Evolutionary conservation across 2,113 vertebrate species (phyloP).

Genomic region (Brevimyrus niger): DNA sequence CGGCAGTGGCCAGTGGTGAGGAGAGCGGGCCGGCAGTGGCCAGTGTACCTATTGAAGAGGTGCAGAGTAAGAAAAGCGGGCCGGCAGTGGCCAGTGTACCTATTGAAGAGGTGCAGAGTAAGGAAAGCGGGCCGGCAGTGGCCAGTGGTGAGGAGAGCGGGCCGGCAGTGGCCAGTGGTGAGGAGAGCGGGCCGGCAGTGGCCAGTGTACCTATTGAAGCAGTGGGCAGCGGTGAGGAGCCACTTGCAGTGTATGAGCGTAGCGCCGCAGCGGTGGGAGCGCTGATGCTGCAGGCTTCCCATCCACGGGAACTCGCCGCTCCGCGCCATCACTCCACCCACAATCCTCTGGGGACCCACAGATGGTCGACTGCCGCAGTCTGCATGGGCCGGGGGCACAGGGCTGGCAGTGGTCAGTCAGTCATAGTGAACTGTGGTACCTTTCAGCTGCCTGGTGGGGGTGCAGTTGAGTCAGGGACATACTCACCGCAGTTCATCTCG

Average conservation of each 20-base stretch:
- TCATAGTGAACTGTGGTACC: background rate
- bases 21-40: too few species aligned
- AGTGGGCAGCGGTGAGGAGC: slow-evolving; percentile 88
- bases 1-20: background rate
- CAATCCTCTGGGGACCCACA: slow-evolving; percentile 66
- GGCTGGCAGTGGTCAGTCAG: background rate
- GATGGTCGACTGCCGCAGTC: slow-evolving; percentile 72
- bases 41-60: too few species aligned
- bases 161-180: too few species aligned
- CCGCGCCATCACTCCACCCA: slow-evolving; percentile 70
- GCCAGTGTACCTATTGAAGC: slow-evolving; percentile 69
- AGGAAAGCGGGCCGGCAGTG: too few species aligned
- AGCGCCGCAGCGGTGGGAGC: slow-evolving; percentile 78
- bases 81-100: too few species aligned
- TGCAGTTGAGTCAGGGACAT: background rate
- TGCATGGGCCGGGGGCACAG: slow-evolving; percentile 38
- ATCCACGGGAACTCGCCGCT: slow-evolving; percentile 93
- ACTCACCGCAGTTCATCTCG: slow-evolving; percentile 70
- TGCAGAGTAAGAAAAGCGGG: too few species aligned
- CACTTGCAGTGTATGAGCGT: slow-evolving; percentile 80
- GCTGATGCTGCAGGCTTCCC: slow-evolving; percentile 77
- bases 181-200: too few species aligned
- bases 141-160: too few species aligned
- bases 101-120: too few species aligned
- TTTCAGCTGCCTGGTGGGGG: background rate